Conservation (phyloP, 64 coral and sea anemone genomes). For the Astreopora myriophthalma region DNA sequence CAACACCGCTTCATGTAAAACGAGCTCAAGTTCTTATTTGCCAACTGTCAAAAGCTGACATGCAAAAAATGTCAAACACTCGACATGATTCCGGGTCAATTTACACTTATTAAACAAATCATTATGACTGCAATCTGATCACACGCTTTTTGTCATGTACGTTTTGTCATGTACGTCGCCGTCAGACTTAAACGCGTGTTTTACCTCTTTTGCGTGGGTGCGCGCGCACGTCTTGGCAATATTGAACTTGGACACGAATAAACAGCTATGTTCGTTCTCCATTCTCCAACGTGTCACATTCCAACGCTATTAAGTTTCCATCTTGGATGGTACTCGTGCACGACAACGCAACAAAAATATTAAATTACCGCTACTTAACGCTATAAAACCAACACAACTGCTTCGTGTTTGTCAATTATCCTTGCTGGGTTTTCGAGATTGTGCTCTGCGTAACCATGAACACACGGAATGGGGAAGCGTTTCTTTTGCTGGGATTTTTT, state of each 20-base stretch:
- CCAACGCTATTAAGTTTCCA: neutral
- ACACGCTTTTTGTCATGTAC: neutral
- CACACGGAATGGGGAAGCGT: neutral
- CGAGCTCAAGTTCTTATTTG: slow-evolving; percentile 14
- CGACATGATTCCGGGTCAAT: slow-evolving; percentile 42
- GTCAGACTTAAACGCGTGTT: neutral
- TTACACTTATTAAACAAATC: slow-evolving; percentile 54
- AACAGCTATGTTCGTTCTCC: neutral
- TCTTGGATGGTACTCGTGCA: neutral
- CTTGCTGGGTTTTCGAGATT: neutral
- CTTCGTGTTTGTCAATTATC: neutral
- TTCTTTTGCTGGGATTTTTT: neutral
- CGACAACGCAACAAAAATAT: slow-evolving; percentile 10
- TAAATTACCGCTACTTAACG: slow-evolving; percentile 23
- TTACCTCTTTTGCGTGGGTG: neutral
- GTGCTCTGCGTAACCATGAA: neutral
- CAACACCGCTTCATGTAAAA: neutral
- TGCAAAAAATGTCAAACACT: slow-evolving; percentile 43
- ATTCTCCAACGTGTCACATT: neutral
- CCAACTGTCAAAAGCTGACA: slow-evolving; percentile 20
- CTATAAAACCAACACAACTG: slow-evolving; percentile 16
- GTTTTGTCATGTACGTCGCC: neutral
- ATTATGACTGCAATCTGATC: slow-evolving; percentile 61
- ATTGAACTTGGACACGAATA: neutral
- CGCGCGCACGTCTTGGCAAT: neutral